Evolutionary conservation across 2,113 vertebrate species (phyloP).

Genomic region (Platichthys stellatus): DNA sequence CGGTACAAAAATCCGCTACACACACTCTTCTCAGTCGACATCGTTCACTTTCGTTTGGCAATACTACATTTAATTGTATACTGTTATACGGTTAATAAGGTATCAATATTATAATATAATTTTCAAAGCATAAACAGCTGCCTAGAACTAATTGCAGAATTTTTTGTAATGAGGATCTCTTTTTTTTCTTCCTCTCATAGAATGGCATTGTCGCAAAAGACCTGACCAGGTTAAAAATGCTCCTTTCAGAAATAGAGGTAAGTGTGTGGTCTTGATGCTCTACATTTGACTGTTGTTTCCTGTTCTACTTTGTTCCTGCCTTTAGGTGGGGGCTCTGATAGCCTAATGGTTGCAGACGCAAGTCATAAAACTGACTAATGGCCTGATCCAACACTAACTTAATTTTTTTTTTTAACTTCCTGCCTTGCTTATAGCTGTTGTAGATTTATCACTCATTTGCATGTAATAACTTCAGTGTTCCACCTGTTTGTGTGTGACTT

Average conservation of each 20-base stretch:
- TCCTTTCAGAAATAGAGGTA: conserved; percentile 97
- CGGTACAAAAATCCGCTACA: no score
- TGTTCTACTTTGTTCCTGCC: not conserved
- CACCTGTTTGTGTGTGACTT: not conserved
- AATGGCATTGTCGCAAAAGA: conserved; percentile 98
- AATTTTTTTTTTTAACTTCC: not conserved
- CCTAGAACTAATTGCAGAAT: not conserved
- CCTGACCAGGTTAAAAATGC: conserved; percentile 93
- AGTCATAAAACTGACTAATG: conserved; percentile 29
- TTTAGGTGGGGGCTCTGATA: not conserved
- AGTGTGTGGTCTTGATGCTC: conserved; percentile 25
- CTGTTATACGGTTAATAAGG: no score
- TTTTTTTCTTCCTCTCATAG: conserved; percentile 74
- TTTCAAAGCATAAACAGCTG: no score
- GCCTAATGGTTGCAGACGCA: not conserved
- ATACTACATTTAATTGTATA: not conserved
- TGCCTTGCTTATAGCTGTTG: conserved; percentile 9
- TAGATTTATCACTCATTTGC: conserved; percentile 33
- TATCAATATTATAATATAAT: no score
- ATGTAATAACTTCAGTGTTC: conserved; percentile 5
- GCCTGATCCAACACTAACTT: conserved; percentile 5
- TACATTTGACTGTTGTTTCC: not conserved
- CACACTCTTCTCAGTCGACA: not conserved
- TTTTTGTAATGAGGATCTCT: conserved; percentile 4
- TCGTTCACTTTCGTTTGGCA: not conserved